Evolutionary conservation across 2,888 invertebrate genomes (phyloP), one percentile per base, ranked within the genome.

Genomic region (Microctonus hyperodae): DNA sequence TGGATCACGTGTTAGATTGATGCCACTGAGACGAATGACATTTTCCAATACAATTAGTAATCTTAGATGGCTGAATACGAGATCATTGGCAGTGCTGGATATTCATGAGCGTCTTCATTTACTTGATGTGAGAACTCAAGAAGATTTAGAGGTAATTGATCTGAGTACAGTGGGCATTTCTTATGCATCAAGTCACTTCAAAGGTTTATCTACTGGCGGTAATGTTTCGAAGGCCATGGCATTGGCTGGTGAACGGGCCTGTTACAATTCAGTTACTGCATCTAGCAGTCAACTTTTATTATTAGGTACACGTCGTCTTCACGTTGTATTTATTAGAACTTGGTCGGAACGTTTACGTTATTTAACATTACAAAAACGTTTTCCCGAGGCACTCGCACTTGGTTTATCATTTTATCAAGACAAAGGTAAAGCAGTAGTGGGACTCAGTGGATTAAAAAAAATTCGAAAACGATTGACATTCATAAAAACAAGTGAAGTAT

Each of bases 141-240:
- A 94, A 74, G 95, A 96, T 83, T 86, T 94, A 22, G 95, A 95
- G 85, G 88, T 91, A 25, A 85, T 94, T 71, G 95, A 96, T 81
- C 87, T 96, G 73, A 91, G 92, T 35, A 89, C 89, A 78, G 92
- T 94, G 16, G 91, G 93, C 48, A 87, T 96, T 48, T 93, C 95
- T 0, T 96, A 95, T 78, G 92, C 93, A 53, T 94, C 94, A 35
- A 93, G 95, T 51, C 94, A 93, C 83, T 94, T 93, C 79, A 90
- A 96, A 86, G 98, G 94, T 0, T 86, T 97, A 48, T 96, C 97
- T 69, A 98, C 98, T 0, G 98, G 98, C 6, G 97, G 98, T 0
- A 96, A 96, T 80, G 98, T 92, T 74, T 88, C 93, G 69, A 51
- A 89, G 82, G 93, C 93, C 11, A 88, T 94, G 88, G 91, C 92